Evolutionary conservation across 2,888 invertebrate genomes (phyloP).

Genomic region (Lasioglossum lativentre): DNA sequence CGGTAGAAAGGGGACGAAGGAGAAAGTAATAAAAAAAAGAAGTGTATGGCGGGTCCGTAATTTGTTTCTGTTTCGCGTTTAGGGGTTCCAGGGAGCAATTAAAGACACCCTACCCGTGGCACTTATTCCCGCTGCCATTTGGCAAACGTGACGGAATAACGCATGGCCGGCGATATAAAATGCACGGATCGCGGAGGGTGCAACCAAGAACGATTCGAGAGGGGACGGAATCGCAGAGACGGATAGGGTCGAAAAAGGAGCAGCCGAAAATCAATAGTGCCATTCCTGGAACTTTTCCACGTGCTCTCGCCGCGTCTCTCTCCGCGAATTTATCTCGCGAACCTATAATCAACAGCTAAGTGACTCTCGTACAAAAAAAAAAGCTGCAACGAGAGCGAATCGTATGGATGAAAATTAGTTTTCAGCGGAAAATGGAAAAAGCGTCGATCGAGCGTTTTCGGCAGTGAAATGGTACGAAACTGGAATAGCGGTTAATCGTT

Average conservation of each 20-base stretch:
- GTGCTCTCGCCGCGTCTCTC: slow-evolving; percentile 16
- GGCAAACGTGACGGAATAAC: slow-evolving; percentile 54
- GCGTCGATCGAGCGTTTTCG: too few relatives aligned
- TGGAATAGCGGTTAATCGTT: too few relatives aligned
- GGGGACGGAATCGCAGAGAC: slow-evolving; percentile 67
- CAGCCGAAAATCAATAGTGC: slow-evolving; percentile 68
- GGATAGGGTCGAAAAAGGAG: slow-evolving; percentile 69
- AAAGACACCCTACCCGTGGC: slow-evolving; percentile 46
- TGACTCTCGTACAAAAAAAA: too few relatives aligned
- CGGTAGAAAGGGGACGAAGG: background rate
- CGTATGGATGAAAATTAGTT: too few relatives aligned
- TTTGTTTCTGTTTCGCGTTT: background rate
- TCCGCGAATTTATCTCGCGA: too few relatives aligned
- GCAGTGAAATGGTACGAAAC: too few relatives aligned
- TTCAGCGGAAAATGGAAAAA: too few relatives aligned
- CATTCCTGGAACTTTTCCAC: slow-evolving; percentile 42
- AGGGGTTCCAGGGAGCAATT: slow-evolving; percentile 28
- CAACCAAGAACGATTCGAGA: slow-evolving; percentile 65
- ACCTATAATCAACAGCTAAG: too few relatives aligned
- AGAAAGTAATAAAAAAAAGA: background rate
- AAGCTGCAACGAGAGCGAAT: too few relatives aligned
- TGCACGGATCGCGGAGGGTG: slow-evolving; percentile 41
- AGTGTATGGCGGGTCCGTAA: background rate
- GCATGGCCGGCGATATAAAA: slow-evolving; percentile 43
- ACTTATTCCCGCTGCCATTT: slow-evolving; percentile 69